Evolutionary conservation across 2,797 vertebrate genomes (phyloP).

Genomic region (Odontamblyopus lacepedii): DNA sequence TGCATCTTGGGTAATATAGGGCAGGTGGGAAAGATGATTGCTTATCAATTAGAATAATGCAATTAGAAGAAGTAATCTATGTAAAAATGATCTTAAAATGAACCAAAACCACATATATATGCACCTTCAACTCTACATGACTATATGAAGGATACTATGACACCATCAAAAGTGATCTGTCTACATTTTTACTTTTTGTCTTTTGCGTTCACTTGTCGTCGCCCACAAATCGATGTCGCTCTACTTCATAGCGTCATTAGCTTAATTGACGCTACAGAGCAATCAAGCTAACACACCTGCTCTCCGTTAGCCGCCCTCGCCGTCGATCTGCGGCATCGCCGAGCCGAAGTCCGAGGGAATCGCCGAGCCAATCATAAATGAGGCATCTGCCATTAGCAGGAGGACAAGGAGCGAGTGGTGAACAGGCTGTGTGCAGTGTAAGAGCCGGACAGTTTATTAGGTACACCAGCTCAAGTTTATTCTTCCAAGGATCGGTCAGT

Average conservation of each 20-base stretch:
- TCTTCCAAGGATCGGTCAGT: background rate
- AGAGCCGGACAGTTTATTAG: background rate
- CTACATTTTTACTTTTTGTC: background rate
- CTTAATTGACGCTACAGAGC: constrained; percentile 25
- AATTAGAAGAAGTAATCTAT: background rate
- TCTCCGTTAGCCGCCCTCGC: constrained; percentile 15
- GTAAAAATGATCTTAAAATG: background rate
- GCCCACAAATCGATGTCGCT: constrained; percentile 7
- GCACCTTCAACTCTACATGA: background rate
- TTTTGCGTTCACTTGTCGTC: background rate
- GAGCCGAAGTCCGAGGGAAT: background rate
- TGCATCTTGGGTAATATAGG: constrained; percentile 17
- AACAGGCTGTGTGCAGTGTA: no score
- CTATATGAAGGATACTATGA: no score
- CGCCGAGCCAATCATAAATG: background rate
- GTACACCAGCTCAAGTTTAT: background rate
- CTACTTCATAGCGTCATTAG: constrained; percentile 17
- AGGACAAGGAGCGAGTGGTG: background rate
- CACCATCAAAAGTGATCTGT: background rate
- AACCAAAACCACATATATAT: background rate
- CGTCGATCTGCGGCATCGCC: background rate
- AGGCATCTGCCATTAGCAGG: background rate
- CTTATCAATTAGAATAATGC: constrained; percentile 35
- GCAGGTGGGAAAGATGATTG: constrained; percentile 39
- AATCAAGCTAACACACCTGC: constrained; percentile 27